Evolutionary conservation across 2,797 vertebrate genomes (phyloP), one percentile per base, ranked within the genome.

Genomic region (Geotrypetes seraphini): DNA sequence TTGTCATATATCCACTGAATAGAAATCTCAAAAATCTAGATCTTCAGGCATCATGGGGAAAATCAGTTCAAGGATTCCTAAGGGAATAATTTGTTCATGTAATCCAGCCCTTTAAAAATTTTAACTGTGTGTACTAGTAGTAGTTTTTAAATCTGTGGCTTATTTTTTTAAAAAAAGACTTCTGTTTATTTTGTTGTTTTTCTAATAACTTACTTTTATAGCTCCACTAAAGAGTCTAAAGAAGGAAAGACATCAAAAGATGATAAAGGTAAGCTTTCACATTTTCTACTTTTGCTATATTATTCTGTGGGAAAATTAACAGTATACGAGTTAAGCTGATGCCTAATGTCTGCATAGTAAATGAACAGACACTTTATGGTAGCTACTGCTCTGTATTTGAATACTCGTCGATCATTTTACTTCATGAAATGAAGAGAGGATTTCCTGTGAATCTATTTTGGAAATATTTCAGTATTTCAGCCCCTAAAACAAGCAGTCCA

Each of bases 21-120:
- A 89, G 88, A 80, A 89, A 96, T 96, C 79, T 90, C 91, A 90
- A 86, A 89, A 91, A 88, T 86, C 72, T 90, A 86, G 89, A 78
- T 83, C 91, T 84, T 87, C 90, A 74, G 79, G 85, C 88, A 86
- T 72, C 81, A 66, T 83, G 85, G 89, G 92, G 93, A 92, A 88
- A 91, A 89, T 86, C 85, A 86, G 87, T 89, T 77, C 87, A 87
- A 87, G 87, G 93, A 88, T 83, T 88, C 86, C 79, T 84, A 82
- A 82, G 84, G 85, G 90, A 84, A 83, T 67, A 73, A 79, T 86
- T 89, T 86, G 73, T 80, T 86, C 83, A 75, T 82, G 83, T 81
- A 78, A 65, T 60, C 59, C 79, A 78, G 69, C 60, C 66, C 63
- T 75, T 73, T 62, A 61, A 76, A n/a, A 69, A 62, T 68, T 67